These are phyloP conservation scores for Osmerus mordax DNA, from an alignment of 2,113 vertebrate species.

Conservation along the genomic window DNA sequence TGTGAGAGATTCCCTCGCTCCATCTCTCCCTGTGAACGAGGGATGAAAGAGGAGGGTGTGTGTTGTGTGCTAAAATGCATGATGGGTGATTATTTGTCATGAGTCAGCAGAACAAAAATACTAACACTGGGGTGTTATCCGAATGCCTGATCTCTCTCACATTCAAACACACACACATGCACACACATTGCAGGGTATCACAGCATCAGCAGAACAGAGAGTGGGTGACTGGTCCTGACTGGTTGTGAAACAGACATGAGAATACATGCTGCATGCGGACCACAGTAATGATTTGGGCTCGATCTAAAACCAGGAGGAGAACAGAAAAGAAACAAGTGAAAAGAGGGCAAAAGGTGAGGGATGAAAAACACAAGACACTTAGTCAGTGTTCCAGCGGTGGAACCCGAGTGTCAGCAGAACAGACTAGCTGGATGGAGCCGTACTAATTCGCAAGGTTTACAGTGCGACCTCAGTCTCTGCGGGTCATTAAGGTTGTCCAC, in stretches of 20 bases:
- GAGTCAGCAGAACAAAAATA: constrained; percentile 10
- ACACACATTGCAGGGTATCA: background rate
- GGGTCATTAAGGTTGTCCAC: constrained; percentile 17
- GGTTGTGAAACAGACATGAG: background rate
- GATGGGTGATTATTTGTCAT: constrained; percentile 11
- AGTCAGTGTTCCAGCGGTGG: background rate
- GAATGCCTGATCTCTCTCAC: background rate
- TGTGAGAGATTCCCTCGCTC: constrained; percentile 36
- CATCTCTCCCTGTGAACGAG: constrained; percentile 10
- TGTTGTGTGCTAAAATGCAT: constrained; percentile 4
- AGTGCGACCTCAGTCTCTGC: constrained; percentile 39
- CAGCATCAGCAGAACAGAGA: constrained; percentile 1
- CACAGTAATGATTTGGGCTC: constrained; percentile 9
- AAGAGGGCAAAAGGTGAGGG: constrained; percentile 4
- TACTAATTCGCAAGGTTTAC: constrained; percentile 7
- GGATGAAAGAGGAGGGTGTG: constrained; percentile 14
- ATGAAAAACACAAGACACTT: constrained; percentile 28
- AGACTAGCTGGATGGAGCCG: constrained; percentile 17
- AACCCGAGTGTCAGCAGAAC: constrained; percentile 19
- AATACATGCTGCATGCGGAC: constrained; percentile 33
- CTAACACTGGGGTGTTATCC: background rate
- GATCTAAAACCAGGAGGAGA: background rate
- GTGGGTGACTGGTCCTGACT: constrained; percentile 28
- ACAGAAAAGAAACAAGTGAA: constrained; percentile 31
- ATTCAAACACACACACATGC: constrained; percentile 11